phyloP scores from a whole-genome alignment of 1,140 invertebrate genomes.

The Aphis gossypii region DNA sequence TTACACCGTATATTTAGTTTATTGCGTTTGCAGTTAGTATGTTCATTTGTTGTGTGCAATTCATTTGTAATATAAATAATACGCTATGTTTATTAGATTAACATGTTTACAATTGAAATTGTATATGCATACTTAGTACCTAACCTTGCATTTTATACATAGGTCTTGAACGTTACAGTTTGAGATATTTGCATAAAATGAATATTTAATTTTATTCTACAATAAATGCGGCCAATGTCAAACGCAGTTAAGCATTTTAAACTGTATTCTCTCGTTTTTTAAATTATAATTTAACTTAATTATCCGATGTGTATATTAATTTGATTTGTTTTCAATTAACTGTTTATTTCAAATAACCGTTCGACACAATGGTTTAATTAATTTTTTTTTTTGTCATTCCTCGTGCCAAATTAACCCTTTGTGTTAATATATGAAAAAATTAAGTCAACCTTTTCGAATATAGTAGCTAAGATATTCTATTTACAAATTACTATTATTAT shows the following conservation, averaged over 20 bases:
- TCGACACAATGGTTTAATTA: neutral
- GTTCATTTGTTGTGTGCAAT: neutral
- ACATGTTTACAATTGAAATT: conserved; percentile 26
- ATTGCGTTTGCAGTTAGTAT: neutral
- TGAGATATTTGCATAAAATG: conserved; percentile 19
- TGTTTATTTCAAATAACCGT: neutral
- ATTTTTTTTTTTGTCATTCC: neutral
- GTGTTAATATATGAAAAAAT: neutral
- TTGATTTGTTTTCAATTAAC: neutral
- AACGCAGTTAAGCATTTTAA: neutral
- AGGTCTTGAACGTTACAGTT: conserved; percentile 14
- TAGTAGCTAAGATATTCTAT: neutral
- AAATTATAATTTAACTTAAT: neutral
- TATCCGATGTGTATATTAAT: neutral
- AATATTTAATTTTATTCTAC: conserved; percentile 24
- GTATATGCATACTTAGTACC: neutral
- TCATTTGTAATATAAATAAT: neutral
- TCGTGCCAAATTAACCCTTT: neutral
- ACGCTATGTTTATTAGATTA: neutral
- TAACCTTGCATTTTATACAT: neutral
- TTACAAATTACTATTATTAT: neutral
- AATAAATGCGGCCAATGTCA: conserved; percentile 16
- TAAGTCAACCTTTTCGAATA: neutral
- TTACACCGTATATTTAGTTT: neutral
- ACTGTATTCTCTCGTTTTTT: neutral